These are phyloP conservation scores for Pachyseris speciosa DNA, from an alignment of 64 coral and sea anemone species.

Conservation along the genomic window DNA sequence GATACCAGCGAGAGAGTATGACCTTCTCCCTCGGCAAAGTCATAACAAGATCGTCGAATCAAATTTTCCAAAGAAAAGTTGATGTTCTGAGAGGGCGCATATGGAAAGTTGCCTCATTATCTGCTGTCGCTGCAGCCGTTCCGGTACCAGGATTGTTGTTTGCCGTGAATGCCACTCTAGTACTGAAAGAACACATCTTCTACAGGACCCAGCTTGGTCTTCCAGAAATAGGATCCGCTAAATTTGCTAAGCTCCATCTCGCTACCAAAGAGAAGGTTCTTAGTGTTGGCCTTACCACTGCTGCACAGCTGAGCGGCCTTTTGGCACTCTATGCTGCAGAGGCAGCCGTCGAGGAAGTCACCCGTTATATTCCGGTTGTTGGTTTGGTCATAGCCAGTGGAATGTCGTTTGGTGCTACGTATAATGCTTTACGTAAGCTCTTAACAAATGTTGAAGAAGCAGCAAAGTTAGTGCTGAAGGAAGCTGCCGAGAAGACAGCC, in stretches of 20 bases:
- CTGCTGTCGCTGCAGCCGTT: neutral
- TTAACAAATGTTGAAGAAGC: neutral
- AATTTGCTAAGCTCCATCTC: neutral
- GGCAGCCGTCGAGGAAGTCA: neutral
- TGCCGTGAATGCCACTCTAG: neutral
- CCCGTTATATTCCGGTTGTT: conserved; percentile 8
- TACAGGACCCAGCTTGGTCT: conserved; percentile 37
- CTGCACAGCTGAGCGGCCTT: neutral
- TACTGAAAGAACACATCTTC: neutral
- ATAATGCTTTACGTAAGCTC: neutral
- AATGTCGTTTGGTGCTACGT: conserved; percentile 22
- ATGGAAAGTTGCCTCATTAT: neutral
- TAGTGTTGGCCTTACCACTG: neutral
- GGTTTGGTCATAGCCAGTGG: conserved; percentile 20
- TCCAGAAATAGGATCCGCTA: neutral
- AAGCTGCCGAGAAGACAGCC: neutral
- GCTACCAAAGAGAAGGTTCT: neutral
- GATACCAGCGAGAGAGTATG: conserved; percentile 4
- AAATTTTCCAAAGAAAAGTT: conserved; percentile 29
- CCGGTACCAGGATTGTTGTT: conserved; percentile 27
- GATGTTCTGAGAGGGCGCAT: neutral
- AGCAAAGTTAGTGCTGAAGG: neutral
- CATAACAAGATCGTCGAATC: neutral
- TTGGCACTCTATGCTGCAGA: neutral
- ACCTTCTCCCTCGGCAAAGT: neutral